A percentile compares a stretch with the other conserved stretches of the same genome.
phyloP scores from a whole-genome alignment of 1,140 invertebrate species.

The Pristionchus pacificus region DNA sequence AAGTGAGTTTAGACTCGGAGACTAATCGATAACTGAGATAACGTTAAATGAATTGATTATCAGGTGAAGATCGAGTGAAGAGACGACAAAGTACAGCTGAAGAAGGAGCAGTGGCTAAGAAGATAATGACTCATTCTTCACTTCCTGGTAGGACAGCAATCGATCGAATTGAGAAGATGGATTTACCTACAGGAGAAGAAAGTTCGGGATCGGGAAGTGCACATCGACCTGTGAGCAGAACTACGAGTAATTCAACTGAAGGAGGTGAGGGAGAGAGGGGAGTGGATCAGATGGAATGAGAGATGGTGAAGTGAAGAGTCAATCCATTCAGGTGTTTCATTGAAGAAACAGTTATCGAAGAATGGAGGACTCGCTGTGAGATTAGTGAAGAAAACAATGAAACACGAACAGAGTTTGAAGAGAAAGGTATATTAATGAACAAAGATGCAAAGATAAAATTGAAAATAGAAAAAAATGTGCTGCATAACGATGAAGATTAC shows the following conservation, averaged over 20 bases:
- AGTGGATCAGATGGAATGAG: not conserved
- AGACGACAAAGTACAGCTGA: not conserved
- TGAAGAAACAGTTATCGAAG: not conserved
- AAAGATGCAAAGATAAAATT: not conserved
- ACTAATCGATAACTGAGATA: too few species aligned
- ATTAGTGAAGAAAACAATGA: constrained; percentile 26
- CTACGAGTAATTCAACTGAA: not conserved
- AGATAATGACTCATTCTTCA: not conserved
- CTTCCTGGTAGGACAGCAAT: not conserved
- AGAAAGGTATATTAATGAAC: constrained; percentile 17
- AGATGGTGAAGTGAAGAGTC: not conserved
- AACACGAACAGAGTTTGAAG: constrained; percentile 33
- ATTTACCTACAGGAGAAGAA: too few species aligned
- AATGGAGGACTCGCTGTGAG: constrained; percentile 17
- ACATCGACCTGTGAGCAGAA: not conserved
- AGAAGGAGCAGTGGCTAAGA: not conserved
- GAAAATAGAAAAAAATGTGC: too few species aligned
- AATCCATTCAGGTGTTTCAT: not conserved
- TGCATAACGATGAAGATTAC: too few species aligned
- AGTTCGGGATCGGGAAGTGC: too few species aligned
- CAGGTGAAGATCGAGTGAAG: too few species aligned
- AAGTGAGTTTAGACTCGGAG: not conserved
- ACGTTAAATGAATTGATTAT: too few species aligned
- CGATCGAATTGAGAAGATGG: too few species aligned
- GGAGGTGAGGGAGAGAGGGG: not conserved